Base-by-base conservation (phyloP, 2,888 invertebrate genomes). In the Leucophenga montana region DNA sequence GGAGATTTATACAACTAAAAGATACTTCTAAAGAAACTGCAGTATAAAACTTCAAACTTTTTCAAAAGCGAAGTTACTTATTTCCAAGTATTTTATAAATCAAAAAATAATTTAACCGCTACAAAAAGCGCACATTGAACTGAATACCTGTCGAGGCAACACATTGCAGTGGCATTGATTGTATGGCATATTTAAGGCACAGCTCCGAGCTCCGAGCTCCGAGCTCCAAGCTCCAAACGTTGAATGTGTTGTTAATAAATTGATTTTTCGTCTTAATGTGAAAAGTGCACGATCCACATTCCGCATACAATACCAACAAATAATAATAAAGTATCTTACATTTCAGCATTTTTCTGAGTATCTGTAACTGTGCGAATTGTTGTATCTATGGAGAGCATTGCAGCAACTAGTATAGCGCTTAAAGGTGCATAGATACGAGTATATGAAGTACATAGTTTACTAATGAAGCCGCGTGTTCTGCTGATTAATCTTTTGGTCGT, bases 221-320 rank as follows among this genome's bases (percentile, higher is more conserved):
- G 1, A 11, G 9, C 11, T 1, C 3, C 27, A 27, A 56, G 22
- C 27, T 22, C 9, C 11, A 16, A 61, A 16, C 16, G 61, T 8
- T 61, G 61, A 61, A 44, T 61, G 61, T 61, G 61, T 39, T 44
- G 39, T 18, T 61, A 61, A 61, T 61, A 61, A 61, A 61, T 61
- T 61, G 61, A 61, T 61, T 61, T 61, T 44, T 18, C 61, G 18
- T 16, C 5, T 31, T 61, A 56, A 54, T 39, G 54, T 56, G 56
- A 66, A 66, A 66, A 66, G 66, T 56, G 56, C 66, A 54, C 66
- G n/a, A 66, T 44, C 66, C 56, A 56, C 66, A 66, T 66, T 66
- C 66, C 66, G 33, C 20, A 16, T 6, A 18, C 50, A 27, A 50
- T 18, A 46, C 11, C 66, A 33, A 39, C 20, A 61, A 44, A 20